Conservation (phyloP, 2,888 invertebrate species). For the Leptothorax acervorum region DNA sequence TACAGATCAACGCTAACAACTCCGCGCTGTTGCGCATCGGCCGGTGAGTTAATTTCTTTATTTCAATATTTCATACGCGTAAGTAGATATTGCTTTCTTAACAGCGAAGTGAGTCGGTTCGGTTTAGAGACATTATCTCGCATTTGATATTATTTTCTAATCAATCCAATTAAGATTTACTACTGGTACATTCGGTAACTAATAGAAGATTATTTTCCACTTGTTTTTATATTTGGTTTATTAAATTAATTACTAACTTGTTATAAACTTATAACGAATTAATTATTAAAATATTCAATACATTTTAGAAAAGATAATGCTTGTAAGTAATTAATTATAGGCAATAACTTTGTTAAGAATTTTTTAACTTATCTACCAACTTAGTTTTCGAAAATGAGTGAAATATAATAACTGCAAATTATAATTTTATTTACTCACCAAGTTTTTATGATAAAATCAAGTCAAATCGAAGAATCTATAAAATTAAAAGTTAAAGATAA, state of each 20-base stretch:
- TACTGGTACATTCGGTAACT: background rate
- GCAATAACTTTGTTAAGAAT: background rate
- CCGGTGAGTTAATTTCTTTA: no score
- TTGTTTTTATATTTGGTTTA: background rate
- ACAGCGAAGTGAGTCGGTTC: constrained; percentile 90
- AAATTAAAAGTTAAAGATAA: constrained; percentile 4
- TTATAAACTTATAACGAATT: background rate
- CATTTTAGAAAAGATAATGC: background rate
- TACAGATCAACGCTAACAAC: no score
- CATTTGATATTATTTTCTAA: background rate
- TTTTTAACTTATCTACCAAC: background rate
- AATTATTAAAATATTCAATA: no score
- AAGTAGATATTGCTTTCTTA: constrained; percentile 91
- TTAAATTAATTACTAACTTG: background rate
- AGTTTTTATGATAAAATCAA: background rate
- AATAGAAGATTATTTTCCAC: background rate
- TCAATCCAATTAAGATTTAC: background rate
- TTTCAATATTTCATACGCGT: no score
- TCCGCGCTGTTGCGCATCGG: no score
- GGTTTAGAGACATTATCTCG: background rate
- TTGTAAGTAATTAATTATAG: background rate
- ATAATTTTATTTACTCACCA: background rate
- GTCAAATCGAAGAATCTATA: background rate
- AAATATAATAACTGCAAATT: background rate
- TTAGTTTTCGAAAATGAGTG: background rate